Base-by-base conservation (phyloP, 2,113 vertebrate genomes). In the Lagopus leucura region DNA sequence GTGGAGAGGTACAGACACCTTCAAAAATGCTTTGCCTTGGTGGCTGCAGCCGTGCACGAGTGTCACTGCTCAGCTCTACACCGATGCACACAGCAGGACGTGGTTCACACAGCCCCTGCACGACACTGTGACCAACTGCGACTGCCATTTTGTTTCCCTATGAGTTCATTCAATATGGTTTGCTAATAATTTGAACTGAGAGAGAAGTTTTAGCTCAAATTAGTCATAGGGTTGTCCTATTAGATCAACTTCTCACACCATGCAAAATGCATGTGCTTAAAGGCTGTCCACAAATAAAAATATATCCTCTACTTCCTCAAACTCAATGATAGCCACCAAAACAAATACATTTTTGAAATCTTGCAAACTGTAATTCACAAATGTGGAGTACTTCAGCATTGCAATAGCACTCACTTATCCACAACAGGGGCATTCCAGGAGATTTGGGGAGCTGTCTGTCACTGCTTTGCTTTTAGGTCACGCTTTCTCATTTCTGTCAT, bases 391-490 rank as follows among this genome's bases (percentile, higher is more conserved):
- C 57, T 94, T 92, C 66, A 89, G 95, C 92, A 96, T 95, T 3
- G 55, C 92, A 97, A 93, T 16, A 95, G 90, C 95, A 96, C 85
- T 96, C 88, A 80, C 95, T 94, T 87, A 79, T 96, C 93, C 90
- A 97, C 90, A 97, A 97, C 92, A 88, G 72, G 94, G 94, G 96
- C 95, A 97, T 97, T 97, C 95, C 95, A 96, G 88, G 87, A 92
- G 77, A 73, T 93, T 77, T 85, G 78, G 75, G 64, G 94, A 94
- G 70, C 38, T 77, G 40, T 13, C 57, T 89, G 48, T 43, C 54
- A 87, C 21, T 70, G 74, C 79, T 89, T 81, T 80, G 71, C 88
- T 92, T 67, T 34, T 61, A 75, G 70, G 86, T 13, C 8, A 3
- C 25, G 45, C 90, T 88, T 78, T 38, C 32, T 57, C 64, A 85